Conservation (phyloP, 2,888 invertebrate genomes). For the Campoplex capitator region DNA sequence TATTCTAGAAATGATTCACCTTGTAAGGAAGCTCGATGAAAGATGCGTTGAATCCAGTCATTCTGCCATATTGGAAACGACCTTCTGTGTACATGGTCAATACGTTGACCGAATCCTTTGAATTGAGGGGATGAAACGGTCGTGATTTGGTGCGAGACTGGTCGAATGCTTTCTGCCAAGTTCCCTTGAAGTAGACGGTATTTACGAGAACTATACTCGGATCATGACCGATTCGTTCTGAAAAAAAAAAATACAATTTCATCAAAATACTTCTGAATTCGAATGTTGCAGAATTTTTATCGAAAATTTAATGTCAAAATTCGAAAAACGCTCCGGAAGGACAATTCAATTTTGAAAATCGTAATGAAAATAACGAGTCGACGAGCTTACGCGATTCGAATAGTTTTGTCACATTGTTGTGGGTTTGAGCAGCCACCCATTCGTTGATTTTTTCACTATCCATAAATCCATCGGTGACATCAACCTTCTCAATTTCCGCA, state of each 20-base stretch:
- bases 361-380: too few relatives aligned
- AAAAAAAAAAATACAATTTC: not conserved
- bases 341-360: too few relatives aligned
- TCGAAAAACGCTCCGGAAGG: too few relatives aligned
- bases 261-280: too few relatives aligned
- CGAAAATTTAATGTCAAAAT: not conserved
- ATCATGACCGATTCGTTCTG: not conserved
- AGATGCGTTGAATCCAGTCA: not conserved
- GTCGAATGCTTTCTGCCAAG: not conserved
- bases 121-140: not conserved
- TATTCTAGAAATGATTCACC: not conserved
- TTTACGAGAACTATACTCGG: not conserved
- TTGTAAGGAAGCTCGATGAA: constrained; percentile 4
- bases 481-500: not conserved
- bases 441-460: not conserved
- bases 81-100: not conserved
- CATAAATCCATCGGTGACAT: too few relatives aligned
- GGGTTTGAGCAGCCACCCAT: not conserved
- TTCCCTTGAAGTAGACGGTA: constrained; percentile 10
- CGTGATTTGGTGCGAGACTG: not conserved
- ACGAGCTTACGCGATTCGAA: not conserved
- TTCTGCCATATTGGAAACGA: not conserved
- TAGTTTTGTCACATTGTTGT: not conserved
- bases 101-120: not conserved
- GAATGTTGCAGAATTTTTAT: not conserved